Evolutionary conservation across 2,888 invertebrate species (phyloP).

Genomic region (Drosophila suboccidentalis): DNA sequence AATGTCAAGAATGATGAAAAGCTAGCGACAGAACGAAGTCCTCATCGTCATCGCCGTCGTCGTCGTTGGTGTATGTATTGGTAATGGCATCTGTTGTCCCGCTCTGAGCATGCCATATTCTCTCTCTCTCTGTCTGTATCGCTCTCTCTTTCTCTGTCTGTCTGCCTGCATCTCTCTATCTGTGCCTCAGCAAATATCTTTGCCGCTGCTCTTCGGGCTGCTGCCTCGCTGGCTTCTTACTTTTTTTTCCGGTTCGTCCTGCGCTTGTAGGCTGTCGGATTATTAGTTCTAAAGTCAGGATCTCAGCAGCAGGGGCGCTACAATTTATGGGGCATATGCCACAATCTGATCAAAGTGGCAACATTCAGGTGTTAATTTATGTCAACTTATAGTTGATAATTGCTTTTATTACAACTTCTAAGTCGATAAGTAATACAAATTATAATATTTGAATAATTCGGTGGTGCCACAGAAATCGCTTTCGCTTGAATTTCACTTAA

Average conservation of each 20-base stretch:
- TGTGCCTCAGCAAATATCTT: constrained; percentile 69
- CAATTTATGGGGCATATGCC: constrained; percentile 49
- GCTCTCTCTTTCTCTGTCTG: constrained; percentile 19
- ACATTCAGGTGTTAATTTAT: background rate
- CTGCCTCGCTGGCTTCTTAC: constrained; percentile 52
- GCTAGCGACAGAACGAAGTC: constrained; percentile 70
- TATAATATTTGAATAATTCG: too few relatives aligned
- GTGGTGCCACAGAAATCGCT: too few relatives aligned
- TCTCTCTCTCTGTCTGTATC: constrained; percentile 36
- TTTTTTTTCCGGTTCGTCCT: constrained; percentile 56
- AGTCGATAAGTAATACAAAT: too few relatives aligned
- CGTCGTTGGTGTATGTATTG: constrained; percentile 49
- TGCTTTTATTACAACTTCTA: background rate
- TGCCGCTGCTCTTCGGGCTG: constrained; percentile 48
- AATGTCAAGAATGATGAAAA: constrained; percentile 85
- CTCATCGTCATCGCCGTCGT: constrained; percentile 29
- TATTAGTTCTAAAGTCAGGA: constrained; percentile 82
- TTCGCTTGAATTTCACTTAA: too few relatives aligned
- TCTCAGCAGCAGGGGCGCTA: constrained; percentile 62
- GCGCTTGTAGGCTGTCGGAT: constrained; percentile 80
- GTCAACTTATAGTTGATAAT: background rate
- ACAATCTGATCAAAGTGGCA: constrained; percentile 2
- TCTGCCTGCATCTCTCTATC: constrained; percentile 9
- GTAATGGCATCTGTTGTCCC: constrained; percentile 58
- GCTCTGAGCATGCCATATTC: constrained; percentile 29